Percentiles rank a stretch among this genome's conserved stretches.
Evolutionary conservation across 2,113 vertebrate genomes (phyloP).

Genomic region (Ceratotherium simum): DNA sequence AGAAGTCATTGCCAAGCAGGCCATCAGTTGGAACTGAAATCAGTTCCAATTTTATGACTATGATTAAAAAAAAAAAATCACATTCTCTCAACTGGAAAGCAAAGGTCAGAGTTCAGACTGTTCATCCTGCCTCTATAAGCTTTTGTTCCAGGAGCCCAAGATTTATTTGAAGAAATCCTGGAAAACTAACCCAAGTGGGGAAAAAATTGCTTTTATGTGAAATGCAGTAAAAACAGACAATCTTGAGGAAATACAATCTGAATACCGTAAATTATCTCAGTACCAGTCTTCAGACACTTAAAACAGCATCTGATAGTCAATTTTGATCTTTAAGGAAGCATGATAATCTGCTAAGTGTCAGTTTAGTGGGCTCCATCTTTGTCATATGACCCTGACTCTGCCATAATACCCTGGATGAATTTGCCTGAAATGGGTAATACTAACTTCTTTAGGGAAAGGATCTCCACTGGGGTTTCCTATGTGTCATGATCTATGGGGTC

Average conservation of each 20-base stretch:
- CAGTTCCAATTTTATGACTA: conserved; percentile 27
- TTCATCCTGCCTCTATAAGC: background rate
- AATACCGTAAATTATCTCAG: background rate
- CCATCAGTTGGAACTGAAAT: background rate
- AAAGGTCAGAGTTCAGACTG: conserved; percentile 20
- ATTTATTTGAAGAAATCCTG: conserved; percentile 64
- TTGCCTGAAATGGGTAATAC: background rate
- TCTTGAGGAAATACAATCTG: background rate
- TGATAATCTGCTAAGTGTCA: background rate
- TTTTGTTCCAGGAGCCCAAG: conserved; percentile 44
- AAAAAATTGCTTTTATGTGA: background rate
- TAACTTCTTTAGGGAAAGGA: background rate
- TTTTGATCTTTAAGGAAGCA: background rate
- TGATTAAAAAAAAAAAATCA: background rate
- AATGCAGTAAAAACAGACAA: background rate
- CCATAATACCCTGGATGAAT: background rate
- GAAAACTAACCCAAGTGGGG: background rate
- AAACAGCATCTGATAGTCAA: background rate
- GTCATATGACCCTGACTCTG: background rate
- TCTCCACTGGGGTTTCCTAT: background rate
- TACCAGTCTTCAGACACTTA: background rate
- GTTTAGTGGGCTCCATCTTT: background rate
- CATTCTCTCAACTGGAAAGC: conserved; percentile 8
- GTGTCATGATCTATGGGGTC: background rate
- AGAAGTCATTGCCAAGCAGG: conserved; percentile 18